These are phyloP conservation scores for Archips crataeganus DNA, from an alignment of 2,888 invertebrate genomes.

Conservation along the genomic window DNA sequence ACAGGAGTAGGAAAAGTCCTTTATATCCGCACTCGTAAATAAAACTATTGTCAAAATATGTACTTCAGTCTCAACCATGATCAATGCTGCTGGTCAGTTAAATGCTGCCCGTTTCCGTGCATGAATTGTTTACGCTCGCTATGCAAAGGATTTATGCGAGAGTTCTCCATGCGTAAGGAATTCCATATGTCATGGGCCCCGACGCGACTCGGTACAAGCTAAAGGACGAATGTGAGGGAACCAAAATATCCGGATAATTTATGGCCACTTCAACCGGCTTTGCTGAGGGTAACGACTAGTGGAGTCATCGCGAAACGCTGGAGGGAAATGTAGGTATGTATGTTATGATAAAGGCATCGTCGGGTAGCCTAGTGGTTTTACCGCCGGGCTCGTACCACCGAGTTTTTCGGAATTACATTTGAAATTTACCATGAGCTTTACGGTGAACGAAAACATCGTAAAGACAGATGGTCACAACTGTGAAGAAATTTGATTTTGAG, in stretches of 20 bases:
- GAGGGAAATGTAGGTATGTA: neutral
- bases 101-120: slow-evolving; percentile 21
- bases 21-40: no score
- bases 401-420: no score
- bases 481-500: no score
- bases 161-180: slow-evolving; percentile 28
- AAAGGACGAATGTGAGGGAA: neutral
- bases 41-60: neutral
- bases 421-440: no score
- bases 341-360: neutral
- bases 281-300: slow-evolving; percentile 1
- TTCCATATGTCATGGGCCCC: slow-evolving; percentile 32
- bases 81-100: slow-evolving; percentile 22
- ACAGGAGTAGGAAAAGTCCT: no score
- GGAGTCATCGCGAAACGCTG: neutral
- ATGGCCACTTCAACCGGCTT: neutral
- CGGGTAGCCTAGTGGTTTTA: no score
- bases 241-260: slow-evolving; percentile 6
- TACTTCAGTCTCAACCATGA: neutral
- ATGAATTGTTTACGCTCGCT: slow-evolving; percentile 34
- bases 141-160: slow-evolving; percentile 28
- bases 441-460: no score
- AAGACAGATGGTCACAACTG: no score
- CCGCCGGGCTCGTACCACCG: no score
- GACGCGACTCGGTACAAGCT: slow-evolving; percentile 13